phyloP scores from a whole-genome alignment of 2,113 vertebrate genomes.

The Limanda limanda region DNA sequence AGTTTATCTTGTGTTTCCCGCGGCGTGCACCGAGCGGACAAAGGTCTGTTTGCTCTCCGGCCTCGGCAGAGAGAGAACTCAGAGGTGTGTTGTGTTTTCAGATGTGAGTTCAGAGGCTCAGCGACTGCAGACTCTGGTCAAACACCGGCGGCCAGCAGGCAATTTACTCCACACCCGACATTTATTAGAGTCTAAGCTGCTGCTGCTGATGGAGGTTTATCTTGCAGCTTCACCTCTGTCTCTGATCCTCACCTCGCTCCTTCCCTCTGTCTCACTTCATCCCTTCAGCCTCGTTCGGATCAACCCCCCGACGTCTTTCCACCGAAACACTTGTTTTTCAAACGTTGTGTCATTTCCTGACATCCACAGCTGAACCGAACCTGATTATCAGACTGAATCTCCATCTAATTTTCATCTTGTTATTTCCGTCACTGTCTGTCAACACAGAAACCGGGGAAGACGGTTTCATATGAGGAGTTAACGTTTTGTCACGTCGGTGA shows the following conservation, averaged over 20 bases:
- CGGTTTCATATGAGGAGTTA: too few relatives aligned
- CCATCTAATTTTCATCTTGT: background rate
- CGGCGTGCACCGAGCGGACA: slow-evolving; percentile 22
- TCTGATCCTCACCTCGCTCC: slow-evolving; percentile 47
- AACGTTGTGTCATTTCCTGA: background rate
- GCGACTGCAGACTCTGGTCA: slow-evolving; percentile 61
- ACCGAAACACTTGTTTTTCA: background rate
- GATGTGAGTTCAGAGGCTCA: slow-evolving; percentile 67
- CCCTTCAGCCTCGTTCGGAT: slow-evolving; percentile 3
- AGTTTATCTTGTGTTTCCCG: slow-evolving; percentile 15
- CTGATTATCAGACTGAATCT: background rate
- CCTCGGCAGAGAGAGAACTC: background rate
- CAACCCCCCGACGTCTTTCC: background rate
- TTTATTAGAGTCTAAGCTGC: slow-evolving; percentile 65
- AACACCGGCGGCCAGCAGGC: slow-evolving; percentile 61
- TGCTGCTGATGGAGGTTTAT: slow-evolving; percentile 53
- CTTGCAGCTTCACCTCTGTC: slow-evolving; percentile 42
- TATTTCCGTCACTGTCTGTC: background rate
- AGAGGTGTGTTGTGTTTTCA: slow-evolving; percentile 18
- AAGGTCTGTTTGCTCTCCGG: slow-evolving; percentile 57
- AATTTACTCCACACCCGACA: slow-evolving; percentile 66
- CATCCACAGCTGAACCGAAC: too few relatives aligned
- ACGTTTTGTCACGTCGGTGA: background rate
- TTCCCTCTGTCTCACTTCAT: slow-evolving; percentile 23
- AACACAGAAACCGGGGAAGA: too few relatives aligned